Conservation (phyloP, 2,113 vertebrate species). For the Eudyptes chrysolophus region DNA sequence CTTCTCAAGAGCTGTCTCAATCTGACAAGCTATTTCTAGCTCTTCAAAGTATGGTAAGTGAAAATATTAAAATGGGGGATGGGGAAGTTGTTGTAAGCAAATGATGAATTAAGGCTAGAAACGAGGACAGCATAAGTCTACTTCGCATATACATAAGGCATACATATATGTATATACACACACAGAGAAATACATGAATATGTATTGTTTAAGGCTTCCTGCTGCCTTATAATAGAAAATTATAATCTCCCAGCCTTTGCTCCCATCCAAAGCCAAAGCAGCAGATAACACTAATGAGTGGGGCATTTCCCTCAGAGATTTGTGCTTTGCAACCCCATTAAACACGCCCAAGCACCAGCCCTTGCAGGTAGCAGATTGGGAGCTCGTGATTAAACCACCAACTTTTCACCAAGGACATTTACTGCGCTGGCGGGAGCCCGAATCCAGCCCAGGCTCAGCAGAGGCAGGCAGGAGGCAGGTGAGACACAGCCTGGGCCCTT, state of each 20-base stretch:
- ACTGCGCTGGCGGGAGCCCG: not conserved
- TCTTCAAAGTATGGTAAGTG: slow-evolving; percentile 21
- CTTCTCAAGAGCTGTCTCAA: slow-evolving; percentile 61
- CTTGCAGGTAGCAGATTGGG: fast-evolving
- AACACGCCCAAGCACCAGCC: not conserved
- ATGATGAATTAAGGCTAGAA: not conserved
- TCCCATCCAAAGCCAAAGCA: not conserved
- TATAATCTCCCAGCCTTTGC: not conserved
- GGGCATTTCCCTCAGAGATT: not conserved
- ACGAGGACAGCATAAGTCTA: not conserved
- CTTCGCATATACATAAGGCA: not conserved
- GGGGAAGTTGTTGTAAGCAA: not conserved
- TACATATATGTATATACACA: fast-evolving
- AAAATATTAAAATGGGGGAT: slow-evolving; percentile 36
- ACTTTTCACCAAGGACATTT: not conserved
- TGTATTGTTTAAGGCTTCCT: not conserved
- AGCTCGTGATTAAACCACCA: not conserved
- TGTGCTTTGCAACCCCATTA: not conserved
- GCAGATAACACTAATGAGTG: not conserved
- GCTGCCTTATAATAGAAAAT: not conserved
- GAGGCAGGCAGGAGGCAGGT: not conserved
- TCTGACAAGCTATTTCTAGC: slow-evolving; percentile 66
- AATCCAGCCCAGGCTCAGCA: not conserved
- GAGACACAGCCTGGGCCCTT: not conserved
- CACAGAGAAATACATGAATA: not conserved